Conservation (phyloP, 2,113 vertebrate species). For the Corythaixoides concolor region DNA sequence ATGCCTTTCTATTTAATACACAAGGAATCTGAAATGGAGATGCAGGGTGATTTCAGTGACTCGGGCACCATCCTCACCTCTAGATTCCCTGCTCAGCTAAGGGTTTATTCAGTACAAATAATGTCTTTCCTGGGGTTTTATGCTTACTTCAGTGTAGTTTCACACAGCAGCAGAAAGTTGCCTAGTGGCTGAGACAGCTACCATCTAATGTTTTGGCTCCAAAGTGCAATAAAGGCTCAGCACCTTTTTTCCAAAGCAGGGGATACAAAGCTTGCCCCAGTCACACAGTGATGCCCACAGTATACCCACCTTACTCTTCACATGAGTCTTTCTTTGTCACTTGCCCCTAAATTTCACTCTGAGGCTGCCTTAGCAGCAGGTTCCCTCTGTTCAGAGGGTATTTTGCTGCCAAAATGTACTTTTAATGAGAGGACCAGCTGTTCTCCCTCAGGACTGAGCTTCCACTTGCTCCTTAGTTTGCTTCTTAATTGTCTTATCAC, state of each 20-base stretch:
- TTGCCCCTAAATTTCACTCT: constrained; percentile 1
- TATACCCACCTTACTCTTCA: not conserved
- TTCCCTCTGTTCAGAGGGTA: not conserved
- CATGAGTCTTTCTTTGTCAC: not conserved
- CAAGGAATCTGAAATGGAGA: no score
- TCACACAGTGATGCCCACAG: not conserved
- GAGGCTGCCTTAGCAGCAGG: constrained; percentile 43
- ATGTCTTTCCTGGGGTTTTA: not conserved
- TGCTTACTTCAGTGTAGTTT: not conserved
- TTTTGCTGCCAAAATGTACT: constrained; percentile 48
- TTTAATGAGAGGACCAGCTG: constrained; percentile 66
- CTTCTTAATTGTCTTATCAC: constrained; percentile 72
- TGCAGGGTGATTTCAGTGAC: accelerated
- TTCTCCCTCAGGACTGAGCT: constrained; percentile 57
- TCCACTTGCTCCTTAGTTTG: constrained; percentile 60
- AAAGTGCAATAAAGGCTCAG: accelerated
- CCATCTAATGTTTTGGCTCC: not conserved
- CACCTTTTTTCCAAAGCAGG: not conserved
- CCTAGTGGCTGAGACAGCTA: not conserved
- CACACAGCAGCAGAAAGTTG: not conserved
- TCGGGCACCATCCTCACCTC: accelerated
- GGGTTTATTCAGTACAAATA: not conserved
- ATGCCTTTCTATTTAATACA: not conserved
- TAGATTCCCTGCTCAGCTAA: not conserved
- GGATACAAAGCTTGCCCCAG: not conserved